phyloP scores from a whole-genome alignment of 2,888 invertebrate genomes.

The Dynastes grantii region DNA sequence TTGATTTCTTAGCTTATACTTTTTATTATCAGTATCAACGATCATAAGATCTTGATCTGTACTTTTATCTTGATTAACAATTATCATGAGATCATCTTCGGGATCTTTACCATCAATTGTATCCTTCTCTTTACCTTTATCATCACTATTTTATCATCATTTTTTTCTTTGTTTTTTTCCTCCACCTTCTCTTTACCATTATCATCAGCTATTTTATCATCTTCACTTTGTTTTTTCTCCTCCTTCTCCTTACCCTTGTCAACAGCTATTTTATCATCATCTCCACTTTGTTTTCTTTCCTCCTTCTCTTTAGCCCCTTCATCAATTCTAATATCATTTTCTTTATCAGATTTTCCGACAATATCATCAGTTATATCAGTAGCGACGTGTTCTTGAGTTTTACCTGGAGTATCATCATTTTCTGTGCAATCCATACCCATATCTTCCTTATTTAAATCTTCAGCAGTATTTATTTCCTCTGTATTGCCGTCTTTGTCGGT shows the following conservation, averaged over 20 bases:
- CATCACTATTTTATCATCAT: constrained; percentile 3
- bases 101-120: background rate
- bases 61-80: background rate
- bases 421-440: constrained; percentile 51
- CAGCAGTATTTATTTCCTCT: background rate
- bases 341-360: constrained; percentile 50
- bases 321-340: constrained; percentile 43
- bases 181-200: constrained; percentile 61
- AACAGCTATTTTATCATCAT: constrained; percentile 11
- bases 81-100: background rate
- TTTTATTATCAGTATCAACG: background rate
- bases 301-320: constrained; percentile 64
- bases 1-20: background rate
- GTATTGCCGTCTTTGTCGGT: background rate
- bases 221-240: constrained; percentile 27
- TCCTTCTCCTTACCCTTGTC: constrained; percentile 64
- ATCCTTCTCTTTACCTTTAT: constrained; percentile 26
- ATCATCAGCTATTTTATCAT: constrained; percentile 57
- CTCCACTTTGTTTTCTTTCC: constrained; percentile 25
- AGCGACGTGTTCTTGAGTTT: constrained; percentile 8
- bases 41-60: background rate
- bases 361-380: constrained; percentile 37
- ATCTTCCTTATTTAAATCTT: constrained; percentile 2
- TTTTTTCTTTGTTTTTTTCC: constrained; percentile 15
- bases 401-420: constrained; percentile 33